A percentile compares a stretch with the other conserved stretches of the same genome.
Evolutionary conservation across 2,888 invertebrate species (phyloP).

Genomic region (Punctoribates punctum): DNA sequence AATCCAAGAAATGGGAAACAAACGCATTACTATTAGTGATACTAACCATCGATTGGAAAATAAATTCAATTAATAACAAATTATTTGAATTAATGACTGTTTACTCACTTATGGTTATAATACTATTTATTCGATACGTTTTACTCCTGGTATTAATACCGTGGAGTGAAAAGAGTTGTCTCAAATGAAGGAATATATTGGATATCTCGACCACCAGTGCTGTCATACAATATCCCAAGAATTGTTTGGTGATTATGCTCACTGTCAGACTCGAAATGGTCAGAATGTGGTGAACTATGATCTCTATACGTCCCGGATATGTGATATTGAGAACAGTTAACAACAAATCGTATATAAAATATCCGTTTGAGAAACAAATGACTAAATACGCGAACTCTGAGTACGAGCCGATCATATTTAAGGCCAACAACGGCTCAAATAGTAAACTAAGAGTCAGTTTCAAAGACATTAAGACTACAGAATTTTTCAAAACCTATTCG

Average conservation of each 20-base stretch:
- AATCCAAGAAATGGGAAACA: constrained; percentile 14
- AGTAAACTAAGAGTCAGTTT: neutral
- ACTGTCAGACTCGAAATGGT: constrained; percentile 31
- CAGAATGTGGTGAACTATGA: constrained; percentile 38
- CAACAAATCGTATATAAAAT: constrained; percentile 38
- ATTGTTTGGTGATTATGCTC: neutral
- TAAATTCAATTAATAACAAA: neutral
- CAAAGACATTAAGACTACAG: neutral
- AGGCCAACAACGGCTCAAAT: neutral
- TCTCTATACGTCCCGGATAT: constrained; percentile 39
- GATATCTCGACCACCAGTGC: constrained; percentile 37
- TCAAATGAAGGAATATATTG: constrained; percentile 37
- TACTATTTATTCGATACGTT: constrained; percentile 10
- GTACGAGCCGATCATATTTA: neutral
- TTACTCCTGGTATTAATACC: neutral
- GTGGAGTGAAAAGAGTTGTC: neutral
- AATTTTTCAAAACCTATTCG: neutral
- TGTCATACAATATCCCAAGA: constrained; percentile 32
- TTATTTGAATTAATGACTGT: neutral
- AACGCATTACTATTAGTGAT: constrained; percentile 14
- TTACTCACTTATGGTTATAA: constrained; percentile 6
- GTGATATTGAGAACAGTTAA: constrained; percentile 9
- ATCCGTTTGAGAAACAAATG: constrained; percentile 40
- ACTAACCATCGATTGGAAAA: neutral
- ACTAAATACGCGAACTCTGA: neutral